Percentiles rank a stretch among this genome's conserved stretches.
Conservation (phyloP, 30 jellyfish, hydroid and myxozoan genomes). For the Aurelia sp. region DNA sequence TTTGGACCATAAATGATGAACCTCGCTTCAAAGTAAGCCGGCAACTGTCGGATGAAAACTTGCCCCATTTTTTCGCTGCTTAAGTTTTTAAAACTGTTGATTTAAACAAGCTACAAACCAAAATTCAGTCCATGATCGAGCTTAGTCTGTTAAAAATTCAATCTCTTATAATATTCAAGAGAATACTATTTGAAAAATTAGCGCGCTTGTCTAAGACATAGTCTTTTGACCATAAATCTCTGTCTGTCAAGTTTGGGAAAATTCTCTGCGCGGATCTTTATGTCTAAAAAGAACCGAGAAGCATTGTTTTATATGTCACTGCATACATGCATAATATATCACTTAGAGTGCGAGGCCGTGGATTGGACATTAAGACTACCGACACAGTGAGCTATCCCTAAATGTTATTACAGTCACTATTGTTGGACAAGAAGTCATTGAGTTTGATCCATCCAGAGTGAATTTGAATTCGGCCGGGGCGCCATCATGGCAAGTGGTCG, state of each 20-base stretch:
- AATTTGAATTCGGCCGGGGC: constrained; percentile 25
- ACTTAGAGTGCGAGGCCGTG: not conserved
- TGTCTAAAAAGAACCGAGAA: not conserved
- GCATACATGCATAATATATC: not conserved
- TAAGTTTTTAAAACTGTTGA: too few relatives aligned
- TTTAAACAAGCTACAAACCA: too few relatives aligned
- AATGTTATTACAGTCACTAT: constrained; percentile 8
- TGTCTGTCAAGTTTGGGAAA: not conserved
- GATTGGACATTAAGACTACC: constrained; percentile 7
- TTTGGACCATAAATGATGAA: too few relatives aligned
- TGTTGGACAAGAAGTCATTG: constrained; percentile 9
- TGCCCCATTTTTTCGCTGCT: too few relatives aligned
- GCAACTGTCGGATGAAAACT: too few relatives aligned
- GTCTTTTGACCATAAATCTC: constrained; percentile 3
- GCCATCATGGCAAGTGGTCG: constrained; percentile 65
- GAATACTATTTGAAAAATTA: not conserved
- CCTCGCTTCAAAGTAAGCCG: too few relatives aligned
- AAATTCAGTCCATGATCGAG: too few relatives aligned
- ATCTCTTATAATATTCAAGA: not conserved
- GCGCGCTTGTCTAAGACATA: not conserved
- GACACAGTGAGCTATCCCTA: constrained; percentile 31
- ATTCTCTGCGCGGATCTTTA: constrained; percentile 5
- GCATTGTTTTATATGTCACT: not conserved
- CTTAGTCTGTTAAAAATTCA: too few relatives aligned
- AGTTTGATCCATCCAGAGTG: constrained; percentile 19